A percentile compares a stretch with the other conserved stretches of the same genome.
Evolutionary conservation across 1,140 invertebrate species (phyloP).

Genomic region (Oreohelix idahoensis): DNA sequence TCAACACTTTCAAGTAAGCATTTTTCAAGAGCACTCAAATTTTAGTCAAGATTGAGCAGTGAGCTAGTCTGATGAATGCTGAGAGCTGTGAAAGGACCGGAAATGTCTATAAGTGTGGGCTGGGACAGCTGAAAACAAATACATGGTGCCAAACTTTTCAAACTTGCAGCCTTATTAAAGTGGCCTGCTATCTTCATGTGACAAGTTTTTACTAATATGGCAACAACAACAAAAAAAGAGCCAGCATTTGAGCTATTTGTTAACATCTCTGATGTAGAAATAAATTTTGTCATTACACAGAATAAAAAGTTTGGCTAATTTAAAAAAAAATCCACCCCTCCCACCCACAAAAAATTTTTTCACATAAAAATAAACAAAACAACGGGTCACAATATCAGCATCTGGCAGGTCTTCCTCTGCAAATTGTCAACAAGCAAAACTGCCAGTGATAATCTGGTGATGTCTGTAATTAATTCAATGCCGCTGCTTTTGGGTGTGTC

Average conservation of each 20-base stretch:
- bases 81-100: constrained; percentile 22
- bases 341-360: neutral
- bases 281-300: neutral
- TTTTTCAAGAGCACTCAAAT: neutral
- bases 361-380: neutral
- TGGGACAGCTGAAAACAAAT: constrained; percentile 26
- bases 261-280: neutral
- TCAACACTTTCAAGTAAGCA: neutral
- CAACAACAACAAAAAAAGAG: neutral
- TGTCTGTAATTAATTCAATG: too few relatives aligned
- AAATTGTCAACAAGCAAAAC: neutral
- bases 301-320: constrained; percentile 1
- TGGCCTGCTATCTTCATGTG: neutral
- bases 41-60: neutral
- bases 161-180: neutral
- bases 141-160: constrained; percentile 31
- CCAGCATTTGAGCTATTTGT: neutral
- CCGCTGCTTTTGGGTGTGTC: too few relatives aligned
- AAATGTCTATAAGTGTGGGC: constrained; percentile 9
- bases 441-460: neutral
- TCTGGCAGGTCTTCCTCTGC: neutral
- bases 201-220: neutral
- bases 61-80: constrained; percentile 1
- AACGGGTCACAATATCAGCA: neutral
- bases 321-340: neutral